These are phyloP conservation scores for Accipiter virgatus DNA, from an alignment of 2,113 vertebrate species.

Conservation along the genomic window DNA sequence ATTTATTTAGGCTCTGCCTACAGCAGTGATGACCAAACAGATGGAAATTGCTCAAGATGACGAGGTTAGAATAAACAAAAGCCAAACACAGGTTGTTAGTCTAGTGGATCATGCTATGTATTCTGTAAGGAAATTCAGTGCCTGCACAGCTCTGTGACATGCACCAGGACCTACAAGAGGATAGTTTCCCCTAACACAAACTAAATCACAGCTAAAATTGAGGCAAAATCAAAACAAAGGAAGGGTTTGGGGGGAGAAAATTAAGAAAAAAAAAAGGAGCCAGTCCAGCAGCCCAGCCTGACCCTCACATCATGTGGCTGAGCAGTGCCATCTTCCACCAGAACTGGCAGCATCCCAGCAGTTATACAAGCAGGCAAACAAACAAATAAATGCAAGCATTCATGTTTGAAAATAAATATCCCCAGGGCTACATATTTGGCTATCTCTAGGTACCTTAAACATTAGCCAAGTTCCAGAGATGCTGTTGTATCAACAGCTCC, in stretches of 20 bases:
- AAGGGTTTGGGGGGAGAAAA: background rate
- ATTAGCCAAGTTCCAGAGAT: background rate
- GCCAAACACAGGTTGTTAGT: background rate
- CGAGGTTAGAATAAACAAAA: background rate
- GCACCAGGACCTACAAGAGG: background rate
- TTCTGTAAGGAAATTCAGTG: background rate
- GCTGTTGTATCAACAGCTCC: background rate
- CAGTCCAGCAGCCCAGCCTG: background rate
- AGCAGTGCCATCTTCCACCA: background rate
- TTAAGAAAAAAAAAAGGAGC: background rate
- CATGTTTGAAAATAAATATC: background rate
- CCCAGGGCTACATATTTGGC: background rate
- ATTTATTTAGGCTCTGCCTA: background rate
- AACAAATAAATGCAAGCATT: background rate
- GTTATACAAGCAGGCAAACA: background rate
- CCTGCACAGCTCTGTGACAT: background rate
- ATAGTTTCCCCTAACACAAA: background rate
- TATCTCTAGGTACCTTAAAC: background rate
- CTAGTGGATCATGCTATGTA: background rate
- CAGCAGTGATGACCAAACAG: background rate
- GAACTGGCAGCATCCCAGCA: background rate
- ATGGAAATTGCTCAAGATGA: background rate
- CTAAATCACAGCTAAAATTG: background rate
- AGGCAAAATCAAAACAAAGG: background rate
- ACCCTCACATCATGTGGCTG: background rate